Percentiles rank a stretch among this genome's conserved stretches.
phyloP scores from a whole-genome alignment of 2,888 invertebrate genomes.

The Caenorhabditis sp. region DNA sequence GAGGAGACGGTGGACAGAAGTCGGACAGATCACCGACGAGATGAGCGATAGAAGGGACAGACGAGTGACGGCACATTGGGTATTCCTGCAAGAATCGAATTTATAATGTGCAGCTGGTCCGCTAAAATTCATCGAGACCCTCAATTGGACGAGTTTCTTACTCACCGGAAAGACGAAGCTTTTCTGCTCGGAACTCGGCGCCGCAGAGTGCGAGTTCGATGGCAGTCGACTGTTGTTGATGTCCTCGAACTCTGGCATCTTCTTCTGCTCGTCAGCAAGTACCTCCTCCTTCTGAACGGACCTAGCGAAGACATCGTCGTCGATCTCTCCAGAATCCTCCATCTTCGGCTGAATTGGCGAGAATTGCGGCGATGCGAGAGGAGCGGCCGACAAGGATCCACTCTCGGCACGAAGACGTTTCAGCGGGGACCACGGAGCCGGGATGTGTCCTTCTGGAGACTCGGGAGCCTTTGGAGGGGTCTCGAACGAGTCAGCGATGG shows the following conservation, averaged over 20 bases:
- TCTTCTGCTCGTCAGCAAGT: constrained; percentile 21
- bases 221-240: constrained; percentile 64
- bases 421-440: constrained; percentile 65
- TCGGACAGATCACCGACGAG: constrained; percentile 53
- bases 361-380: constrained; percentile 52
- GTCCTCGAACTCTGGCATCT: constrained; percentile 45
- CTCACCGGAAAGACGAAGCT: constrained; percentile 57
- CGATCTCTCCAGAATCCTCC: constrained; percentile 21
- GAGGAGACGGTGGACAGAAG: constrained; percentile 51
- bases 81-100: constrained; percentile 41
- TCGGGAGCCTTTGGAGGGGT: background rate
- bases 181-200: constrained; percentile 49
- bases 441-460: constrained; percentile 12
- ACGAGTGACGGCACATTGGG: constrained; percentile 60
- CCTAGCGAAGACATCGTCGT: constrained; percentile 24
- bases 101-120: too few species aligned
- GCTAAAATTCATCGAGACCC: too few species aligned
- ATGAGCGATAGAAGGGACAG: constrained; percentile 58
- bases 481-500: background rate
- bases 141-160: too few species aligned
- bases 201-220: constrained; percentile 65
- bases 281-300: background rate
- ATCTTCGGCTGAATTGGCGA: constrained; percentile 54
- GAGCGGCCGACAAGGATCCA: constrained; percentile 31
- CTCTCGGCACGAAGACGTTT: constrained; percentile 66